Base-by-base conservation (phyloP, 2,888 invertebrate genomes). In the Platycheirus rosarum region DNA sequence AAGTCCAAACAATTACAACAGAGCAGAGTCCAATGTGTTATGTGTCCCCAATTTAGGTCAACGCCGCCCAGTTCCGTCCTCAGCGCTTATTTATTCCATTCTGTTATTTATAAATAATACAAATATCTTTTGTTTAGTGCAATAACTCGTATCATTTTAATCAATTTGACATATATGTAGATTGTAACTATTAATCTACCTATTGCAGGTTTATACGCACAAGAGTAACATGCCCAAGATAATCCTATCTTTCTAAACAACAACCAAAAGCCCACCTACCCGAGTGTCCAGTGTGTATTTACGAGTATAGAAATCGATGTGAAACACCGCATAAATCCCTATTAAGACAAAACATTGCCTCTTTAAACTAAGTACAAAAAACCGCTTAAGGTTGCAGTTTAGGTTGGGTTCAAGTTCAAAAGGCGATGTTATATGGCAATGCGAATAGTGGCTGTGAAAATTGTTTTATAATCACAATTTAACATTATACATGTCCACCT, bases 371-470 rank as follows among this genome's bases (percentile, higher is more conserved):
- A 29, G 18, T 9, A 23, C 6, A 53, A 37, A 49, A 49, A 49
- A 48, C n/a, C 0, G 16, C 40, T 11, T 32, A 16, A 1, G 35
- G 26, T 49, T 18, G 53, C 53, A 57, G 46, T 69, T n/a, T n/a
- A n/a, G n/a, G n/a, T 75, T 29, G 32, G 9, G 29, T 80, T 80
- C 70, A 76, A 80, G 80, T 76, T 75, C 70, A 70, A 60, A 53
- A 46, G 44, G 32, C 16, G 1, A 51, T 18, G 68, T 32, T n/a
- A n/a, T 71, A 35, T 20, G 32, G 18, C n/a, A 18, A 20, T 35
- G 3, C 13, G 20, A 32, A 53, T 13, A 53, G 5, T 11, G 35
- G 20, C 20, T 18, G 42, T 51, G 42, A 16, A 26, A 40, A 66
- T 35, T 40, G 62, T n/a, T 49, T 32, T 53, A 63, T 69, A 63